Percentiles rank a stretch among this genome's conserved stretches.
Conservation (phyloP, 2,888 invertebrate species). For the Acanthosepion lycidas region DNA sequence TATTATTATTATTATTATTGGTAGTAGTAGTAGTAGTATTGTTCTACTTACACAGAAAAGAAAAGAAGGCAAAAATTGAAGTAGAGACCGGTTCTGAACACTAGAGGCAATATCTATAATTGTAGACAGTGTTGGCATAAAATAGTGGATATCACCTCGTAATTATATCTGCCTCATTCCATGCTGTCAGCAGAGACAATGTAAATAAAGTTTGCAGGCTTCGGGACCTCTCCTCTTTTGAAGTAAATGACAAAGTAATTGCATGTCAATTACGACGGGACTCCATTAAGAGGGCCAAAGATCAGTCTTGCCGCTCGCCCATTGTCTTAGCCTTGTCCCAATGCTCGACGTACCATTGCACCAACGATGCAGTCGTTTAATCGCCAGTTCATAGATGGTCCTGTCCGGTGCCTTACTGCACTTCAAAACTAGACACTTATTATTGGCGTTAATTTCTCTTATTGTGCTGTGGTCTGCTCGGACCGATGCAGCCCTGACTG, state of each 20-base stretch:
- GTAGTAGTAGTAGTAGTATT: not conserved
- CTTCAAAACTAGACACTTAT: not conserved
- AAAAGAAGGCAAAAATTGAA: not conserved
- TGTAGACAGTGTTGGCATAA: conserved; percentile 15
- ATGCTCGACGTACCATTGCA: not conserved
- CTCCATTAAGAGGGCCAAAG: not conserved
- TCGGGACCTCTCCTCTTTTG: conserved; percentile 16
- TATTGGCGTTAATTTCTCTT: no score
- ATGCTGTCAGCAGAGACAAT: conserved; percentile 6
- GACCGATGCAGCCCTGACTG: no score
- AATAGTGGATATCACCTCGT: conserved; percentile 18
- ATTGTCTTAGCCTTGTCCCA: not conserved
- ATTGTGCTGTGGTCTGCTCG: no score
- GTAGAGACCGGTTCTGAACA: not conserved
- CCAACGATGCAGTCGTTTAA: not conserved
- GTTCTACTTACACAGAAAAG: not conserved
- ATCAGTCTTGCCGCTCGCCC: not conserved
- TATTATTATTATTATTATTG: no score
- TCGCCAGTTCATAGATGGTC: not conserved
- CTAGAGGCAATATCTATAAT: not conserved
- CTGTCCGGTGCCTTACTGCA: not conserved
- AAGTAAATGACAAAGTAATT: conserved; percentile 20
- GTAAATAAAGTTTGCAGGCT: not conserved
- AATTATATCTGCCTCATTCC: not conserved
- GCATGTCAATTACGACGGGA: not conserved